These are phyloP conservation scores for Gambusia yucatana DNA, from an alignment of 2,797 vertebrate genomes.

Conservation along the genomic window DNA sequence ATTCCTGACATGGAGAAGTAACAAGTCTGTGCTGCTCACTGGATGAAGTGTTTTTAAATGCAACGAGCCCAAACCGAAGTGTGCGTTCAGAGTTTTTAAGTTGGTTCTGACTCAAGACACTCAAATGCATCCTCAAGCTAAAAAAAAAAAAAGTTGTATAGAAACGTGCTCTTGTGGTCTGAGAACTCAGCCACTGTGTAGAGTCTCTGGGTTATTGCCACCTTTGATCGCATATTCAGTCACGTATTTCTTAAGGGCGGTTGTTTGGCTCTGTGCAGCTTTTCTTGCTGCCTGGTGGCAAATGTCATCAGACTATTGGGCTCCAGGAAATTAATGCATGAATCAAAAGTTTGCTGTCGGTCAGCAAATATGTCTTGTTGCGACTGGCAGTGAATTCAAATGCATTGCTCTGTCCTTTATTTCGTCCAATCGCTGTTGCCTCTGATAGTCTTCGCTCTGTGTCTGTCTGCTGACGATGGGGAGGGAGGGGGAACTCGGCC, in stretches of 20 bases:
- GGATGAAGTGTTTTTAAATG: neutral
- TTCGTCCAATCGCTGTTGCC: neutral
- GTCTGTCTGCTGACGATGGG: conserved; percentile 31
- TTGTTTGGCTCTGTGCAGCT: conserved; percentile 21
- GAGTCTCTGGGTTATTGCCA: conserved; percentile 8
- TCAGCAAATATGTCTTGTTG: neutral
- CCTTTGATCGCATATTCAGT: conserved; percentile 1
- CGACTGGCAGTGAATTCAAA: neutral
- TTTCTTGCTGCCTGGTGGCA: conserved; percentile 15
- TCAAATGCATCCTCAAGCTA: neutral
- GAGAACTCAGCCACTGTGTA: no score
- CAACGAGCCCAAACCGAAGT: neutral
- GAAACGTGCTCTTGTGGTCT: neutral
- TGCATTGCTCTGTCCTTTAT: neutral
- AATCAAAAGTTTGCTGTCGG: neutral
- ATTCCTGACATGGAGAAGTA: neutral
- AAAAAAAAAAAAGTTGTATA: neutral
- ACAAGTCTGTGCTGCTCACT: neutral
- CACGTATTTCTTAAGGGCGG: conserved; percentile 1
- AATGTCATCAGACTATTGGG: neutral
- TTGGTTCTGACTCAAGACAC: neutral
- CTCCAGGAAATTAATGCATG: neutral
- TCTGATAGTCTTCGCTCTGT: conserved; percentile 20
- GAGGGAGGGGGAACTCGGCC: neutral
- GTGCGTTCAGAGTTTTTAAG: neutral